These are phyloP conservation scores for Eremophila alpestris DNA, from an alignment of 2,797 vertebrate species.

Conservation along the genomic window DNA sequence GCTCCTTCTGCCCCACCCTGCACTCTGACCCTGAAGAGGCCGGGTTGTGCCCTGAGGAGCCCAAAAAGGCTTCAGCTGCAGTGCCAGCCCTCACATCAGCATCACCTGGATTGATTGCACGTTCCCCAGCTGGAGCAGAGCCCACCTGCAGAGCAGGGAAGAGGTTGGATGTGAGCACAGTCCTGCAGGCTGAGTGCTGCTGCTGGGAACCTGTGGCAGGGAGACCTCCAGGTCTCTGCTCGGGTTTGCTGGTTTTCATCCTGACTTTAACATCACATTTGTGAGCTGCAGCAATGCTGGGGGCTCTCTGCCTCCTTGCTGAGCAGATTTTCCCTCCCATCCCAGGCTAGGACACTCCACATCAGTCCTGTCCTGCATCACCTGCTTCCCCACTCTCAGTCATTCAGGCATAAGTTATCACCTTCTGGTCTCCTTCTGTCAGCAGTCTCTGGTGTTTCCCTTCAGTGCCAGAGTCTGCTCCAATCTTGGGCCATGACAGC, in stretches of 20 bases:
- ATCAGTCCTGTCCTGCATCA: neutral
- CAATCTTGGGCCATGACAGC: neutral
- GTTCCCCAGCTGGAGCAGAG: neutral
- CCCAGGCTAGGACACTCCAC: neutral
- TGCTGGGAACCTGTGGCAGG: neutral
- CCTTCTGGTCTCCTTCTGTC: neutral
- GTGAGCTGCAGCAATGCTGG: neutral
- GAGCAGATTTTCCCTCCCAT: neutral
- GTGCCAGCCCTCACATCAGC: neutral
- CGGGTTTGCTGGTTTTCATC: neutral
- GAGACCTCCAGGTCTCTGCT: neutral
- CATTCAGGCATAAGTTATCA: neutral
- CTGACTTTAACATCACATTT: neutral
- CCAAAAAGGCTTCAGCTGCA: neutral
- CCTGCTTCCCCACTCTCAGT: neutral
- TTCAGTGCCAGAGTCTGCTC: neutral
- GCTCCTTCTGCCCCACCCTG: rapidly evolving
- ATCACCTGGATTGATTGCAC: neutral
- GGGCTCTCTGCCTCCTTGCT: neutral
- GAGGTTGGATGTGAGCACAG: neutral
- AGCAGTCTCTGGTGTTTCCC: neutral
- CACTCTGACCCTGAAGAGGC: neutral
- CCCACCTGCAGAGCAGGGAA: neutral
- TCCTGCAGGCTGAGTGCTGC: neutral
- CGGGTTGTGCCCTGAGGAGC: neutral